These are phyloP conservation scores for Smutsia temminckii DNA, from an alignment of 2,797 vertebrate genomes.

Conservation along the genomic window DNA sequence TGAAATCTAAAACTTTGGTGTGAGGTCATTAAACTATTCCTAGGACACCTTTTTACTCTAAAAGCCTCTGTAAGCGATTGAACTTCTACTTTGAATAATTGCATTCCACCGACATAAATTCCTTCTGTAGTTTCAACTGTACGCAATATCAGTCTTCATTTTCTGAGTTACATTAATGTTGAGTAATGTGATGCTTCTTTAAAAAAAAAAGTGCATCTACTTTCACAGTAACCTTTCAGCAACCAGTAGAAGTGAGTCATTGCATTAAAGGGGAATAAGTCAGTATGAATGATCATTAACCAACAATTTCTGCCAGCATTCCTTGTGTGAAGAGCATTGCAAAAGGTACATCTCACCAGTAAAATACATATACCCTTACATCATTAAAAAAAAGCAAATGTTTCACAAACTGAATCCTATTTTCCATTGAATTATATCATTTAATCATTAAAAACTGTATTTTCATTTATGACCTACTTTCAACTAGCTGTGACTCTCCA, in stretches of 20 bases:
- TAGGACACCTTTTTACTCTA: constrained; percentile 46
- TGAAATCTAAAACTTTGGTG: constrained; percentile 43
- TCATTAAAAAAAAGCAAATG: background rate
- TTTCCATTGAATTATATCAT: background rate
- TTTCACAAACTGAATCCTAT: constrained; percentile 16
- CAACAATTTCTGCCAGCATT: background rate
- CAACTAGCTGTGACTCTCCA: background rate
- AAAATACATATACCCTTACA: background rate
- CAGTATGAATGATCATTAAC: constrained; percentile 56
- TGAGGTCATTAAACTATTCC: constrained; percentile 60
- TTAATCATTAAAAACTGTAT: background rate
- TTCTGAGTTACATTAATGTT: constrained; percentile 67
- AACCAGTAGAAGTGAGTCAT: constrained; percentile 48
- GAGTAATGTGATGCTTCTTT: constrained; percentile 39
- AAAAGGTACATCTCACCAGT: background rate
- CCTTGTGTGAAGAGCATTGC: background rate
- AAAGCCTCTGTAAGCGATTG: constrained; percentile 26
- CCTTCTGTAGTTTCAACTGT: constrained; percentile 61
- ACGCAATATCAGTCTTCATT: constrained; percentile 55
- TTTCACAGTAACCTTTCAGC: constrained; percentile 68
- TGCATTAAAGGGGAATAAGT: background rate
- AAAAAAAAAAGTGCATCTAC: constrained; percentile 35
- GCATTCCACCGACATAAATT: constrained; percentile 65
- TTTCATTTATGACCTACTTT: background rate
- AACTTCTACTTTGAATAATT: constrained; percentile 68